phyloP scores from a whole-genome alignment of 2,797 vertebrate genomes.

The Phyllotis vaccarum region DNA sequence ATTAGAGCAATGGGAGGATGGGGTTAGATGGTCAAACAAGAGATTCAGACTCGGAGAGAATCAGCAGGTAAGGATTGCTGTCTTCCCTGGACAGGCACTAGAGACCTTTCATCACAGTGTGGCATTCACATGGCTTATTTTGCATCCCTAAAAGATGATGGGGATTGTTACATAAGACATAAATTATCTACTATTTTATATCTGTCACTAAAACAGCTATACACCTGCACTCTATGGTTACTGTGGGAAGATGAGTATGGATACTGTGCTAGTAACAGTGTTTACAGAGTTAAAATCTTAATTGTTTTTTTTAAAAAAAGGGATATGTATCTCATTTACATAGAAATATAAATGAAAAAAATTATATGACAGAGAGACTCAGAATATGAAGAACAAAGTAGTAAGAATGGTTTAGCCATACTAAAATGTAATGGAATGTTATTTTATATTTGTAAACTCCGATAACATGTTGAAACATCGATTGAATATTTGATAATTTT shows the following conservation, averaged over 20 bases:
- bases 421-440: constrained; percentile 59
- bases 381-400: constrained; percentile 28
- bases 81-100: not conserved
- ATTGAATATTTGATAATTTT: constrained; percentile 39
- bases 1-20: not conserved
- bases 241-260: not conserved
- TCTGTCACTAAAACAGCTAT: not conserved
- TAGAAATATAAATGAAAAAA: not conserved
- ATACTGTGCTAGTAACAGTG: not conserved
- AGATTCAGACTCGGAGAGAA: not conserved
- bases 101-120: not conserved
- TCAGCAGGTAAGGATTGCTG: not conserved
- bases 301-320: not conserved
- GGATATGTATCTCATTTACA: not conserved
- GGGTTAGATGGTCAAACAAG: not conserved
- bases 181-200: not conserved
- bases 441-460: constrained; percentile 2
- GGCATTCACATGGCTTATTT: not conserved
- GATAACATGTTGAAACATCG: constrained; percentile 6
- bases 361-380: not conserved
- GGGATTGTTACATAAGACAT: not conserved
- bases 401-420: not conserved
- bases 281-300: not conserved
- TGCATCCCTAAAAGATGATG: not conserved
- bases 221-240: not conserved